Evolutionary conservation across 2,888 invertebrate species (phyloP).

Genomic region (Drosophila meridiana): DNA sequence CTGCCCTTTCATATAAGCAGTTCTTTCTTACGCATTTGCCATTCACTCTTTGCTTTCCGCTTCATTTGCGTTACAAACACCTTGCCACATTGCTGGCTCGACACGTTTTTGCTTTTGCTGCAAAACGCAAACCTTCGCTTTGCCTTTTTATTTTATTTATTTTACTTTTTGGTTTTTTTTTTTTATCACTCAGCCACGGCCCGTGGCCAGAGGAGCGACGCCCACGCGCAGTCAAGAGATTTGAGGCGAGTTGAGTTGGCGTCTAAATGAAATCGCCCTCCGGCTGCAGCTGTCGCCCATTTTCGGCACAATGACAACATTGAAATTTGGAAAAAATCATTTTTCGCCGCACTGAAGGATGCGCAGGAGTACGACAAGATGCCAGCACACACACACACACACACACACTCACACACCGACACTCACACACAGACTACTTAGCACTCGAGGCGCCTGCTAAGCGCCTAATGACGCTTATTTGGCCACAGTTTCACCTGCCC

Average conservation of each 20-base stretch:
- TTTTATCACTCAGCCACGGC: neutral
- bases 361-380: constrained; percentile 21
- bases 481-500: constrained; percentile 37
- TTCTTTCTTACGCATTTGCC: constrained; percentile 43
- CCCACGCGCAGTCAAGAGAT: neutral
- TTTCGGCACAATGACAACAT: constrained; percentile 49
- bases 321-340: constrained; percentile 54
- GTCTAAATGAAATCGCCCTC: constrained; percentile 52
- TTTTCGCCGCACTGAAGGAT: constrained; percentile 26
- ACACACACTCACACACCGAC: neutral
- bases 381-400: constrained; percentile 15
- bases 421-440: constrained; percentile 3
- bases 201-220: neutral
- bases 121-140: constrained; percentile 34
- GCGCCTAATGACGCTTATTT: constrained; percentile 77
- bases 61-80: constrained; percentile 68
- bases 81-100: constrained; percentile 66
- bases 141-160: neutral
- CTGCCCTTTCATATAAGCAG: constrained; percentile 18
- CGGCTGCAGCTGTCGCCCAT: constrained; percentile 63
- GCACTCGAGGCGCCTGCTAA: constrained; percentile 65
- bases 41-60: constrained; percentile 46
- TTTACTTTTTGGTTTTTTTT: neutral
- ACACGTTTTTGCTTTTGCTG: constrained; percentile 71
- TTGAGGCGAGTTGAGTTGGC: constrained; percentile 32